Percentiles rank a stretch among this genome's conserved stretches.
These are phyloP conservation scores for Orthosia gracilis DNA, from an alignment of 2,888 invertebrate genomes.

Conservation along the genomic window DNA sequence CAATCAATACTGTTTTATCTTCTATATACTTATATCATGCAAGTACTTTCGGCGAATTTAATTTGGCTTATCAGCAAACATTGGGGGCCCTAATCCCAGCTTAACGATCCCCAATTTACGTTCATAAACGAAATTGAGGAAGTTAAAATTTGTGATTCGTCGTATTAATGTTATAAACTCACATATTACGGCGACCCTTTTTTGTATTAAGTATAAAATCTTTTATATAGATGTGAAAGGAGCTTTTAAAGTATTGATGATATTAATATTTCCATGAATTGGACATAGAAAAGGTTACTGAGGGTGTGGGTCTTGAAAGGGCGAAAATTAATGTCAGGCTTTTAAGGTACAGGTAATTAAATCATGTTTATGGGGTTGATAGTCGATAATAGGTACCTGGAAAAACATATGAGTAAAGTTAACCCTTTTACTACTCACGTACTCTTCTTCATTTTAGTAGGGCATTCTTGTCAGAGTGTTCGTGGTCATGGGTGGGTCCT, in stretches of 20 bases:
- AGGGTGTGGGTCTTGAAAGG: constrained; percentile 36
- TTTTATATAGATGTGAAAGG: constrained; percentile 31
- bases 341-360: constrained; percentile 21
- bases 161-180: constrained; percentile 34
- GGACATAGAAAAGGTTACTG: constrained; percentile 36
- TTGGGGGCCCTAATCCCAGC: constrained; percentile 56
- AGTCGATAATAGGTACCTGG: background rate
- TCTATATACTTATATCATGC: constrained; percentile 32
- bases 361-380: background rate
- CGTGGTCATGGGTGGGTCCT: too few relatives aligned
- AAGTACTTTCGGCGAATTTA: constrained; percentile 43
- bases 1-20: constrained; percentile 39
- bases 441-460: too few relatives aligned
- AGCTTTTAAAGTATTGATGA: constrained; percentile 40
- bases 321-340: constrained; percentile 17
- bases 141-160: constrained; percentile 64
- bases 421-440: background rate
- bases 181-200: constrained; percentile 43
- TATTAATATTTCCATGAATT: constrained; percentile 43
- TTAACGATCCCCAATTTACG: constrained; percentile 63
- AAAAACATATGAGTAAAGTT: background rate
- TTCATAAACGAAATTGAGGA: constrained; percentile 66
- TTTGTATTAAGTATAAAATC: constrained; percentile 35
- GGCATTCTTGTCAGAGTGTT: too few relatives aligned
- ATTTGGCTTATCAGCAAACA: constrained; percentile 57